phyloP scores from a whole-genome alignment of 2,797 vertebrate genomes.

The Erpetoichthys calabaricus region DNA sequence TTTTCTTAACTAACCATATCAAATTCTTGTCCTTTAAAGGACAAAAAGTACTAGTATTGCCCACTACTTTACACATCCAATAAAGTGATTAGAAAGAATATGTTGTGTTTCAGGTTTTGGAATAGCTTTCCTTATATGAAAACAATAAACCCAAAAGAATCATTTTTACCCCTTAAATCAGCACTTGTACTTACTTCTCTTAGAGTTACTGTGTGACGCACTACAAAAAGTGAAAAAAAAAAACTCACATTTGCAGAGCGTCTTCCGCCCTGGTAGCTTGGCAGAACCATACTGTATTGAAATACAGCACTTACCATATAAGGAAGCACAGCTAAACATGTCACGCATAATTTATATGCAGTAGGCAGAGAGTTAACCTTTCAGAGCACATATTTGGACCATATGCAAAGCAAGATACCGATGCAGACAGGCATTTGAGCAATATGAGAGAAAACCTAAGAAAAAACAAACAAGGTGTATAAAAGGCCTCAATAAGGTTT shows the following conservation, averaged over 20 bases:
- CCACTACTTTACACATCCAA: conserved; percentile 12
- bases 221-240: conserved; percentile 43
- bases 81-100: neutral
- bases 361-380: conserved; percentile 59
- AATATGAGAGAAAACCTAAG: neutral
- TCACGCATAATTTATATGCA: conserved; percentile 68
- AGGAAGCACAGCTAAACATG: conserved; percentile 68
- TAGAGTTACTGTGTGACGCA: conserved; percentile 53
- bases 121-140: conserved; percentile 1
- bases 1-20: conserved; percentile 22
- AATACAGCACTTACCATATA: conserved; percentile 62
- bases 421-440: neutral
- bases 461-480: neutral
- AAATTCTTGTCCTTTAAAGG: conserved; percentile 26
- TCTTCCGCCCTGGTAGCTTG: conserved; percentile 48
- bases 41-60: conserved; percentile 15
- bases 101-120: too few relatives aligned
- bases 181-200: conserved; percentile 47
- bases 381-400: conserved; percentile 43
- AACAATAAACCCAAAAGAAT: conserved; percentile 4
- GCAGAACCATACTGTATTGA: conserved; percentile 50
- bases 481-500: too few relatives aligned
- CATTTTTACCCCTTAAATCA: conserved; percentile 20
- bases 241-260: conserved; percentile 43
- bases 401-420: conserved; percentile 23